Evolutionary conservation across 2,113 vertebrate species (phyloP).

Genomic region (Chauna torquata): DNA sequence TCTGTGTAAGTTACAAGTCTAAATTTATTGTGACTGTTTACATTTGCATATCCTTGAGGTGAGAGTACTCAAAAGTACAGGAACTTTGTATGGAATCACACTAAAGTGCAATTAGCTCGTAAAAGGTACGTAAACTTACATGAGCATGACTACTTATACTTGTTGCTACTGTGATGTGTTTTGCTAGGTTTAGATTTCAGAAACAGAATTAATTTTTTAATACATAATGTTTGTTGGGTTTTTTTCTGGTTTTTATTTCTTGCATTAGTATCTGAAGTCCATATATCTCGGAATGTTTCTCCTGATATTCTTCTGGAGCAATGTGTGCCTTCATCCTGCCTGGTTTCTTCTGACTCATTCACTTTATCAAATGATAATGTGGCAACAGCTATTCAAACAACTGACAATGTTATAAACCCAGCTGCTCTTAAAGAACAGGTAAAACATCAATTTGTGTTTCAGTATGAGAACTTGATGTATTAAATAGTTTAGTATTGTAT

Average conservation of each 20-base stretch:
- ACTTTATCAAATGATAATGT: constrained; percentile 25
- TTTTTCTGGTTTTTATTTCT: not conserved
- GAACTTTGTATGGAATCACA: not conserved
- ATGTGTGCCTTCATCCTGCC: not conserved
- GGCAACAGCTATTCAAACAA: not conserved
- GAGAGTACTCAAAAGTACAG: not conserved
- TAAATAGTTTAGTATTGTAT: not conserved
- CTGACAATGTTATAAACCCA: not conserved
- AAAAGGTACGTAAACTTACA: not conserved
- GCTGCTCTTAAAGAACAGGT: constrained; percentile 60
- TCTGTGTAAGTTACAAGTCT: not conserved
- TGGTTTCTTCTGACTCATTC: constrained; percentile 53
- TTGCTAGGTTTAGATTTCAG: not conserved
- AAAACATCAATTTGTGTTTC: not conserved
- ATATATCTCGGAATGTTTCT: constrained; percentile 25
- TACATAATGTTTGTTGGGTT: not conserved
- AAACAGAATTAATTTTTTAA: not conserved
- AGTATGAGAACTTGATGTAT: not conserved
- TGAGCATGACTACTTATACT: not conserved
- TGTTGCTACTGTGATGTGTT: not conserved
- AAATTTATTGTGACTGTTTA: not conserved
- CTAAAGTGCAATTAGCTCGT: not conserved
- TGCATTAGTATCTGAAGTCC: constrained; percentile 68
- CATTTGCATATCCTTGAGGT: not conserved
- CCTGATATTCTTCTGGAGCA: constrained; percentile 56